A percentile compares a stretch with the other conserved stretches of the same genome.
phyloP scores from a whole-genome alignment of 1,140 invertebrate genomes.

The Drosophila malerkotliana region DNA sequence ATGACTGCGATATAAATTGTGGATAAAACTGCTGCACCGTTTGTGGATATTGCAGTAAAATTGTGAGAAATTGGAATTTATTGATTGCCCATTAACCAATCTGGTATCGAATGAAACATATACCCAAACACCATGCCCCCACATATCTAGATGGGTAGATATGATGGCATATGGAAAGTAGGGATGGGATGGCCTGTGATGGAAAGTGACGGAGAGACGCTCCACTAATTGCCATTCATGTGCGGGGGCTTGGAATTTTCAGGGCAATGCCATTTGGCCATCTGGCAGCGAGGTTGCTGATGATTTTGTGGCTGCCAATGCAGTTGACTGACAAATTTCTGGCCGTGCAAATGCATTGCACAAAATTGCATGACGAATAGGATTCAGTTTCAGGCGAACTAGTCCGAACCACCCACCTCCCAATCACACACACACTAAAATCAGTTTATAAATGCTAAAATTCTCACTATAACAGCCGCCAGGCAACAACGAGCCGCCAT shows the following conservation, averaged over 20 bases:
- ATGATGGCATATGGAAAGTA: neutral
- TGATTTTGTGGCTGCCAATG: slow-evolving; percentile 25
- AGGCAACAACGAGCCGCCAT: slow-evolving; percentile 45
- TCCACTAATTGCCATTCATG: slow-evolving; percentile 44
- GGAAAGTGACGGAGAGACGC: slow-evolving; percentile 6
- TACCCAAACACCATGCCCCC: neutral
- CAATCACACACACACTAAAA: slow-evolving; percentile 45
- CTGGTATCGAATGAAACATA: slow-evolving; percentile 30
- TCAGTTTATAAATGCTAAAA: slow-evolving; percentile 78
- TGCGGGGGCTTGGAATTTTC: neutral
- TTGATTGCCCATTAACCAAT: slow-evolving; percentile 83
- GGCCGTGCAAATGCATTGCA: slow-evolving; percentile 47
- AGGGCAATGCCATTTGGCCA: neutral
- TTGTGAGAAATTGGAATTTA: slow-evolving; percentile 82
- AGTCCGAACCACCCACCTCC: neutral
- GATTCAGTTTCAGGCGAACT: slow-evolving; percentile 10
- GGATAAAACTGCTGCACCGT: slow-evolving; percentile 77
- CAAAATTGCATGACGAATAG: slow-evolving; percentile 17
- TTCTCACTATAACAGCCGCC: slow-evolving; percentile 72
- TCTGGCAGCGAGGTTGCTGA: slow-evolving; percentile 6
- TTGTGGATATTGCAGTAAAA: slow-evolving; percentile 81
- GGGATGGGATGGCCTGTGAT: neutral
- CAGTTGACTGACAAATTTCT: slow-evolving; percentile 64
- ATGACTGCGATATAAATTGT: slow-evolving; percentile 79
- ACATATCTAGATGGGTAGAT: slow-evolving; percentile 14